phyloP scores from a whole-genome alignment of 2,888 invertebrate genomes.

The Ennomos fuscantarius region DNA sequence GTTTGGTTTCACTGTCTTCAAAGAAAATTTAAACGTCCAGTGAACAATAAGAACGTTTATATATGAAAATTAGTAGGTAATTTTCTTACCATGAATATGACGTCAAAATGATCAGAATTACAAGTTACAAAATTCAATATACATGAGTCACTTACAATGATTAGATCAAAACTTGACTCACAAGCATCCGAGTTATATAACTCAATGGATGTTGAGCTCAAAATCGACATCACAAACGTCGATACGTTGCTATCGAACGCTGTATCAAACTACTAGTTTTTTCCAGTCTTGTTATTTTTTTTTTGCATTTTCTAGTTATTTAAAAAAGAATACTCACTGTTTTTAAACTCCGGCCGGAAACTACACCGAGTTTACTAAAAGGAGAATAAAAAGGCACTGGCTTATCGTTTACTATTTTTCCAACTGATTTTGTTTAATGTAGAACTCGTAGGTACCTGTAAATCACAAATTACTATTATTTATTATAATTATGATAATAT shows the following conservation, averaged over 20 bases:
- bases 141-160: not conserved
- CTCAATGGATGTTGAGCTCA: not conserved
- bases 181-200: slow-evolving; percentile 12
- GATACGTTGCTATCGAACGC: slow-evolving; percentile 4
- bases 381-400: slow-evolving; percentile 1
- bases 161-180: slow-evolving; percentile 11
- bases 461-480: slow-evolving; percentile 11
- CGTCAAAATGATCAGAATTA: not conserved
- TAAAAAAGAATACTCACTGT: slow-evolving; percentile 10
- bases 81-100: no score
- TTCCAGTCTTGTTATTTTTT: not conserved
- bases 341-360: slow-evolving; percentile 15
- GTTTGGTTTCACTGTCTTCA: no score
- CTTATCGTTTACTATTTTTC: not conserved
- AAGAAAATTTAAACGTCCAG: no score
- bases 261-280: slow-evolving; percentile 7
- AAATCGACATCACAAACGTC: slow-evolving; percentile 8
- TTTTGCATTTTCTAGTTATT: not conserved
- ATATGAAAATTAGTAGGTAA: no score
- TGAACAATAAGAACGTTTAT: no score
- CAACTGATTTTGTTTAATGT: not conserved
- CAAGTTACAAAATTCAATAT: not conserved
- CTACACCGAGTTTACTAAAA: slow-evolving; percentile 5
- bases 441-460: slow-evolving; percentile 19
- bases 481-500: no score